Percentiles rank a stretch among this genome's conserved stretches.
Evolutionary conservation across 1,140 invertebrate genomes (phyloP).

Genomic region (Ostrea denselamellosa): DNA sequence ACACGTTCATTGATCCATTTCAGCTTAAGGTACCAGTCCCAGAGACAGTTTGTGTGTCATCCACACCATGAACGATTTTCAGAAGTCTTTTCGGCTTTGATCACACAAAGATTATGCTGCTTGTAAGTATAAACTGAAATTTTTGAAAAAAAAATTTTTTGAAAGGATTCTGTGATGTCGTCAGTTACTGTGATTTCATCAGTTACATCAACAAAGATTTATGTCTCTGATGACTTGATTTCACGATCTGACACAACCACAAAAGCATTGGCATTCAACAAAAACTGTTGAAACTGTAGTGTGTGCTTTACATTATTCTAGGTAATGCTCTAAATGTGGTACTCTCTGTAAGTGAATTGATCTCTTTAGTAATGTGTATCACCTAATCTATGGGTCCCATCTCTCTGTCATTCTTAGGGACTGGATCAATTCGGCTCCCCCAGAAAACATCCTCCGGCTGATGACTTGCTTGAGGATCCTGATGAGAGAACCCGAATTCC

Average conservation of each 20-base stretch:
- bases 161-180: no score
- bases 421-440: conserved; percentile 71
- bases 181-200: no score
- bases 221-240: no score
- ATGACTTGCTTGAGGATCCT: conserved; percentile 76
- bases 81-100: conserved; percentile 72
- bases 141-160: conserved; percentile 22
- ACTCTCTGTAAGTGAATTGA: no score
- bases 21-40: conserved; percentile 73
- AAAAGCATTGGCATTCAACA: no score
- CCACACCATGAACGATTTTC: conserved; percentile 66
- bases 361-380: no score
- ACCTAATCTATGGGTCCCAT: neutral
- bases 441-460: conserved; percentile 74
- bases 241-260: no score
- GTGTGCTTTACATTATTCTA: no score
- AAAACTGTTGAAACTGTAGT: no score
- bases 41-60: conserved; percentile 70
- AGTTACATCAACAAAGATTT: no score
- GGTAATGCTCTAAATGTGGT: no score
- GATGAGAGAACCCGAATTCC: conserved; percentile 73
- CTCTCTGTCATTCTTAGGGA: conserved; percentile 60
- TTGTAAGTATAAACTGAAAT: conserved; percentile 65
- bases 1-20: conserved; percentile 44
- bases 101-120: conserved; percentile 72